Base-by-base conservation (phyloP, 2,113 vertebrate genomes). In the Bubo bubo region DNA sequence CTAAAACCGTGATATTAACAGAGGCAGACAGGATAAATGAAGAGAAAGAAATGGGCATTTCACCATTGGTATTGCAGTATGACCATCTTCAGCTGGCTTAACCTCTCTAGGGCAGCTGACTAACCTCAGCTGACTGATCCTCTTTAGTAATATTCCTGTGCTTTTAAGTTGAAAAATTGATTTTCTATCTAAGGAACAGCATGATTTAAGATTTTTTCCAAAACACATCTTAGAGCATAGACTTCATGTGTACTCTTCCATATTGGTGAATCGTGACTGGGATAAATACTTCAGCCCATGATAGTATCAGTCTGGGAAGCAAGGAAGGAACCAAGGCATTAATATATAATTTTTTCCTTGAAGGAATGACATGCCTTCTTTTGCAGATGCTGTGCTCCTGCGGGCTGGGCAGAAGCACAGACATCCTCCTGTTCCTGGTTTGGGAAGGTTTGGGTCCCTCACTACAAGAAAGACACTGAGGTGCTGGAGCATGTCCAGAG, bases 401-500 rank as follows among this genome's bases (percentile, higher is more conserved):
- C 0, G 2, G 34, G 13, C 14, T 45, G 11, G 13, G 5, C 16
- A 45, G 28, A 22, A 59, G 4, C 45, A 79, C 1, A 2, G 7
- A 52, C 23, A 30, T 5, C 8, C 16, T 72, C 35, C 37, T 56
- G 14, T 21, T 84, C 32, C 39, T 1, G 1, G 39, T 39, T 39
- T 39, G 39, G 39, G 39, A 6, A 43, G 15, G 10, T 66, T 59
- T n/a, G 37, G 28, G 22, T 4, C 8, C 5, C 43, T 90, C 59
- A 26, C 23, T 52, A 9, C 14, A 26, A 5, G 18, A 19, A 47
- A 47, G 35, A 49, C 7, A 17, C 1, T 20, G 28, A 63, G 49
- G 27, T 35, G 12, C 18, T 63, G 49, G 49, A 63, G 16, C 0
- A 0, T 6, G 10, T 39, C 35, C 68, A 53, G 24, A 10, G 49